These are phyloP conservation scores for Anolis apletophallus DNA, from an alignment of 2,797 vertebrate species.

Conservation along the genomic window DNA sequence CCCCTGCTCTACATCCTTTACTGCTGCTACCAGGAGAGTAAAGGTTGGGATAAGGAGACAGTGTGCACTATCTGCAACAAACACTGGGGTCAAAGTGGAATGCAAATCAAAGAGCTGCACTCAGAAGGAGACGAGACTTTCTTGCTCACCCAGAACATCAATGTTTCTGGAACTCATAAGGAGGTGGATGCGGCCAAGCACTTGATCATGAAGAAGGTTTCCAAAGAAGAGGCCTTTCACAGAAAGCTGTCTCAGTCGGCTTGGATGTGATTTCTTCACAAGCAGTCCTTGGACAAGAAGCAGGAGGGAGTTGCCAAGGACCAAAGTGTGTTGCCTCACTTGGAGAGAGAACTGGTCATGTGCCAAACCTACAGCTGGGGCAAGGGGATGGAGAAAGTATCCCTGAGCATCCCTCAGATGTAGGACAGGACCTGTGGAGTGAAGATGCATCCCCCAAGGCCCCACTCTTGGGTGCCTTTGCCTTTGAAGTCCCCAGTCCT, in stretches of 20 bases:
- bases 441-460: not conserved
- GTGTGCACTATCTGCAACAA: constrained; percentile 84
- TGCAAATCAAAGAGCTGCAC: constrained; percentile 69
- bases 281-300: constrained; percentile 72
- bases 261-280: constrained; percentile 79
- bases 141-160: constrained; percentile 76
- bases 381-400: constrained; percentile 27
- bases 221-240: constrained; percentile 82
- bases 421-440: constrained; percentile 39
- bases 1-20: too few species aligned
- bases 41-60: constrained; percentile 85
- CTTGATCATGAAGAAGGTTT: constrained; percentile 87
- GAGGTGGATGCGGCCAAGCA: constrained; percentile 89
- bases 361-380: fast-evolving
- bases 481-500: constrained; percentile 93
- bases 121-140: constrained; percentile 60
- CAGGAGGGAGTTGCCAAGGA: constrained; percentile 43
- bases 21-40: constrained; percentile 79
- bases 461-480: constrained; percentile 57
- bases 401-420: constrained; percentile 49
- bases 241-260: constrained; percentile 83
- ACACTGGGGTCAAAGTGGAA: constrained; percentile 85
- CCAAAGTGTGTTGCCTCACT: not conserved
- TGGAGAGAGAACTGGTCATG: fast-evolving
- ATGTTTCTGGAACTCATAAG: constrained; percentile 83